Percentiles rank a stretch among this genome's conserved stretches.
Conservation (phyloP, 2,113 vertebrate genomes). For the Mustela lutreola region DNA sequence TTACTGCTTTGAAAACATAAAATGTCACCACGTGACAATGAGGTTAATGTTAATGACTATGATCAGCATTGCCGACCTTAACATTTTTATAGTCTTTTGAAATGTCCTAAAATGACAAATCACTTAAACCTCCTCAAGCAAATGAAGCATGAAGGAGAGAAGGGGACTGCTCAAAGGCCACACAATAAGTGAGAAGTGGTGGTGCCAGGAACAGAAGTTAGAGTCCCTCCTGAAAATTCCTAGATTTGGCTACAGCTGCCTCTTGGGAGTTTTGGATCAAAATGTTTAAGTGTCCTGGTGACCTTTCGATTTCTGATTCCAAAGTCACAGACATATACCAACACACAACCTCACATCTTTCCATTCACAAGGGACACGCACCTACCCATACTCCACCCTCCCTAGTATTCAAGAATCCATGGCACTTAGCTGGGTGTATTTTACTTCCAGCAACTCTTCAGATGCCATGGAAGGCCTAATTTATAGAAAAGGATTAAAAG, state of each 20-base stretch:
- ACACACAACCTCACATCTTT: constrained; percentile 17
- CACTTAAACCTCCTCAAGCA: constrained; percentile 57
- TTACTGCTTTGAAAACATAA: constrained; percentile 49
- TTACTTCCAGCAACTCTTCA: constrained; percentile 55
- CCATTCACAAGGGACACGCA: not conserved
- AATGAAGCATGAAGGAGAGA: constrained; percentile 58
- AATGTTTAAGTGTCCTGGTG: constrained; percentile 19
- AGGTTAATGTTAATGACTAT: constrained; percentile 52
- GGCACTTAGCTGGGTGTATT: not conserved
- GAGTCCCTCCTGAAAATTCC: not conserved
- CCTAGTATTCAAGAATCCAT: not conserved
- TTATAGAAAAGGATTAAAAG: constrained; percentile 71
- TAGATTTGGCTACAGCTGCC: constrained; percentile 19
- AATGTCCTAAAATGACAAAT: constrained; percentile 72
- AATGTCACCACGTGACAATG: constrained; percentile 41
- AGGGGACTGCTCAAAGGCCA: constrained; percentile 19
- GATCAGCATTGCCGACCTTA: constrained; percentile 52
- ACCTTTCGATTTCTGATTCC: constrained; percentile 64
- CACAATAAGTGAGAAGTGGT: not conserved
- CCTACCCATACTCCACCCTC: not conserved
- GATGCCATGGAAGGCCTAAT: constrained; percentile 56
- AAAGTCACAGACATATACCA: constrained; percentile 46
- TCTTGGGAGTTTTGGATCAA: constrained; percentile 60
- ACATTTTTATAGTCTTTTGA: constrained; percentile 54
- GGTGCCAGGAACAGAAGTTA: not conserved